Percentiles rank a stretch among this genome's conserved stretches.
Conservation (phyloP, 2,797 vertebrate genomes). For the Balearica regulorum region DNA sequence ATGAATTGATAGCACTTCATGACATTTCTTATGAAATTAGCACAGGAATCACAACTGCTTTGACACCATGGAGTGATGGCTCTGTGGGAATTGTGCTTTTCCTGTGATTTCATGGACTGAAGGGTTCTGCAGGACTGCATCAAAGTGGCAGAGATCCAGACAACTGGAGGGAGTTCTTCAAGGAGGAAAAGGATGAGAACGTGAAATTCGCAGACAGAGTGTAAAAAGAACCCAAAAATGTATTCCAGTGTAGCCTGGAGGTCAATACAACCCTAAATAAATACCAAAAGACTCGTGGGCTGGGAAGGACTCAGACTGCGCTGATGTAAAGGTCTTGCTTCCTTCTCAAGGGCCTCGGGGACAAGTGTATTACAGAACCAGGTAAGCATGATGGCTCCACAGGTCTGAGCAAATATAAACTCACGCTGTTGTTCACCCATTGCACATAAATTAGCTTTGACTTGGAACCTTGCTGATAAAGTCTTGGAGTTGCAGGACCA, state of each 20-base stretch:
- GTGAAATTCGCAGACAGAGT: neutral
- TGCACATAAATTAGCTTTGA: neutral
- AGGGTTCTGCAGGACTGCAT: neutral
- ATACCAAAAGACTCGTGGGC: neutral
- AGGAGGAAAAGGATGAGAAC: neutral
- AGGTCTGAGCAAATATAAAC: neutral
- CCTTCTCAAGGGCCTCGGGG: neutral
- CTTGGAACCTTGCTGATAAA: neutral
- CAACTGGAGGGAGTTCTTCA: neutral
- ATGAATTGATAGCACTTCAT: neutral
- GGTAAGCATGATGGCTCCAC: neutral
- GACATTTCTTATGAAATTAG: neutral
- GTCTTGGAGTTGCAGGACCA: neutral
- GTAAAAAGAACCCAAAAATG: neutral
- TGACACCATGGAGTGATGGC: neutral
- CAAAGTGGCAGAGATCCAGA: neutral
- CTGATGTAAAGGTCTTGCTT: neutral
- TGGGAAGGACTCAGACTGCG: neutral
- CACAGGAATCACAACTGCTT: constrained; percentile 11
- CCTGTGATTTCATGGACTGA: neutral
- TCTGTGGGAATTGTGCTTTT: neutral
- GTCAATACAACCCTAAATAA: neutral
- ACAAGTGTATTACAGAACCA: neutral
- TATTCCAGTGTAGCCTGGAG: neutral
- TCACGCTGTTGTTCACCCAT: neutral